Percentiles rank a stretch among this genome's conserved stretches.
These are phyloP conservation scores for Centruroides vittatus DNA, from an alignment of 1,140 invertebrate genomes.

Conservation along the genomic window DNA sequence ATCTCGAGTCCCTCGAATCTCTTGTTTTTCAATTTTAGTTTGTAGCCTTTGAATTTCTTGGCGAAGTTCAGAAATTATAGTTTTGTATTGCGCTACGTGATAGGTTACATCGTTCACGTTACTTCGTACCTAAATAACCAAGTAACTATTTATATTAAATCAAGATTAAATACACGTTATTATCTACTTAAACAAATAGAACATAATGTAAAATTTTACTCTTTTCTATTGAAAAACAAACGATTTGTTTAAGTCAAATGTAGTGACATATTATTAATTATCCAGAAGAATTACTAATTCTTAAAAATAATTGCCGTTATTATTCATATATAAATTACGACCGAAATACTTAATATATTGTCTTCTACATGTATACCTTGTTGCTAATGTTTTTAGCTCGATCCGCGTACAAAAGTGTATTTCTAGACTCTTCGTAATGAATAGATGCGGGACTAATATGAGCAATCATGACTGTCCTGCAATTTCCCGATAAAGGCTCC, in stretches of 20 bases:
- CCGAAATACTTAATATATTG: no score
- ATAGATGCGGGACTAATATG: conserved; percentile 67
- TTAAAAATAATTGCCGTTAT: no score
- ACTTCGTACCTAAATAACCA: conserved; percentile 41
- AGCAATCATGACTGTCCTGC: conserved; percentile 94
- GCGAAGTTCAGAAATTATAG: conserved; percentile 62
- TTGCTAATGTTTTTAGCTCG: conserved; percentile 88
- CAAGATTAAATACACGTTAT: no score
- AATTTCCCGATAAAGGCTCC: conserved; percentile 90
- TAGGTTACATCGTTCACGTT: conserved; percentile 67
- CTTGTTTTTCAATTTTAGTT: conserved; percentile 42
- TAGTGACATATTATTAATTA: no score
- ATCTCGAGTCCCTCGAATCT: neutral
- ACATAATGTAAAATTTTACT: no score
- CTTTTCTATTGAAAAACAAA: no score
- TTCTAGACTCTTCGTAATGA: conserved; percentile 90
- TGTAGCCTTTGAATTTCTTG: conserved; percentile 70
- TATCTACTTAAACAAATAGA: no score
- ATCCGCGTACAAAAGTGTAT: conserved; percentile 87
- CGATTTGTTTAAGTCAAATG: no score
- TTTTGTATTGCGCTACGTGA: conserved; percentile 64
- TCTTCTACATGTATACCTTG: conserved; percentile 33
- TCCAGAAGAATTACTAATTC: no score
- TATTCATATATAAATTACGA: no score
- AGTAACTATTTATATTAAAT: no score